Evolutionary conservation across 1,140 invertebrate genomes (phyloP).

Genomic region (Megalonaias nervosa): DNA sequence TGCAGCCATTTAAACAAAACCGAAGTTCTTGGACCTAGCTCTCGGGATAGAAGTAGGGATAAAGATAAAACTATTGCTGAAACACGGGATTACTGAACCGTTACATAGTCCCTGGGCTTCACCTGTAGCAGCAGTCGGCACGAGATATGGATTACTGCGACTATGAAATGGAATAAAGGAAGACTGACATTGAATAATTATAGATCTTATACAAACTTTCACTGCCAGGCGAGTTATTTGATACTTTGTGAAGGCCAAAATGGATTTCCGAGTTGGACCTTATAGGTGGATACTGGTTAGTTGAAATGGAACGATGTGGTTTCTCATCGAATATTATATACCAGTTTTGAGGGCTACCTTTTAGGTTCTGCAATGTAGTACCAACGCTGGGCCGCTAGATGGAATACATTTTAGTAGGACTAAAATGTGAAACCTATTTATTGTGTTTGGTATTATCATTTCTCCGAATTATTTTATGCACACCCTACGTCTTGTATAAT

Average conservation of each 20-base stretch:
- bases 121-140: slow-evolving; percentile 69
- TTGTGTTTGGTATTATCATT: no score
- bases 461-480: no score
- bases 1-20: slow-evolving; percentile 18
- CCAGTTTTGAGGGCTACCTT: background rate
- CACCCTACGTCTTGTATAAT: no score
- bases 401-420: no score
- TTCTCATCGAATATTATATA: no score
- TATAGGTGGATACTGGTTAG: slow-evolving; percentile 71
- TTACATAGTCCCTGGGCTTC: slow-evolving; percentile 51
- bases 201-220: slow-evolving; percentile 74
- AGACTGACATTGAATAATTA: slow-evolving; percentile 68
- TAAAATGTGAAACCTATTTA: no score
- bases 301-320: no score
- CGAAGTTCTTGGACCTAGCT: slow-evolving; percentile 7
- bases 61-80: slow-evolving; percentile 30
- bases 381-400: no score
- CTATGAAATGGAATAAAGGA: slow-evolving; percentile 71
- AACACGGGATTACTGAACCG: slow-evolving; percentile 46
- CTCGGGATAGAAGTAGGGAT: slow-evolving; percentile 8
- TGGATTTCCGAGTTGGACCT: slow-evolving; percentile 72
- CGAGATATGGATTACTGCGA: slow-evolving; percentile 71
- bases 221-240: slow-evolving; percentile 64
- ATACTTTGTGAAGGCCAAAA: slow-evolving; percentile 62
- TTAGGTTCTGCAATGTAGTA: background rate